A percentile compares a stretch with the other conserved stretches of the same genome.
These are phyloP conservation scores for Hypolimnas misippus DNA, from an alignment of 2,888 invertebrate genomes.

Conservation along the genomic window DNA sequence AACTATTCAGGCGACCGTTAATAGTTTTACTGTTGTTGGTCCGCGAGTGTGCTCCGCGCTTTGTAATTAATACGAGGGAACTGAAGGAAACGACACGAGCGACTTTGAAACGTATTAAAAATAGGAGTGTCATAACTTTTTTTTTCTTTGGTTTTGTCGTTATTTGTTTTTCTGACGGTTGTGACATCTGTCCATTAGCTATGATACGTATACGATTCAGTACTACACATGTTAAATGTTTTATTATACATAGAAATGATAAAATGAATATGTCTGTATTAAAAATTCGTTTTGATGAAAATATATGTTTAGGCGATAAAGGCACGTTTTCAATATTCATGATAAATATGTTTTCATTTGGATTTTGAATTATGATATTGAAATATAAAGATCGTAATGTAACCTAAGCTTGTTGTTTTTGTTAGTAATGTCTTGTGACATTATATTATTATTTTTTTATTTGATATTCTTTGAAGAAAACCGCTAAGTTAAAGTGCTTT, in stretches of 20 bases:
- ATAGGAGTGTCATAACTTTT: slow-evolving; percentile 48
- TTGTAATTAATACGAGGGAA: slow-evolving; percentile 51
- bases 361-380: slow-evolving; percentile 8
- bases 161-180: slow-evolving; percentile 45
- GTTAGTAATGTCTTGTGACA: neutral
- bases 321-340: neutral
- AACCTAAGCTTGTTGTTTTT: neutral
- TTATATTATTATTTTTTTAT: neutral
- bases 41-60: slow-evolving; percentile 61
- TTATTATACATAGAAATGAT: slow-evolving; percentile 24
- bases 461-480: slow-evolving; percentile 3
- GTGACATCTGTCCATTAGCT: slow-evolving; percentile 45
- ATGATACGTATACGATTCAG: slow-evolving; percentile 44
- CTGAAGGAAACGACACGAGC: slow-evolving; percentile 54
- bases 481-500: slow-evolving; percentile 1
- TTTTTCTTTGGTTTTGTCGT: slow-evolving; percentile 42
- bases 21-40: slow-evolving; percentile 70
- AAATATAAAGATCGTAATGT: neutral
- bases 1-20: slow-evolving; percentile 71
- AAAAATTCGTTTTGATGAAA: slow-evolving; percentile 23
- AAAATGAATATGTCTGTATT: slow-evolving; percentile 20
- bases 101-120: slow-evolving; percentile 52
- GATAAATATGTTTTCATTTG: neutral
- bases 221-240: slow-evolving; percentile 34
- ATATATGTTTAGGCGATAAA: slow-evolving; percentile 8